Evolutionary conservation across 2,797 vertebrate genomes (phyloP).

Genomic region (Echeneis naucrates): DNA sequence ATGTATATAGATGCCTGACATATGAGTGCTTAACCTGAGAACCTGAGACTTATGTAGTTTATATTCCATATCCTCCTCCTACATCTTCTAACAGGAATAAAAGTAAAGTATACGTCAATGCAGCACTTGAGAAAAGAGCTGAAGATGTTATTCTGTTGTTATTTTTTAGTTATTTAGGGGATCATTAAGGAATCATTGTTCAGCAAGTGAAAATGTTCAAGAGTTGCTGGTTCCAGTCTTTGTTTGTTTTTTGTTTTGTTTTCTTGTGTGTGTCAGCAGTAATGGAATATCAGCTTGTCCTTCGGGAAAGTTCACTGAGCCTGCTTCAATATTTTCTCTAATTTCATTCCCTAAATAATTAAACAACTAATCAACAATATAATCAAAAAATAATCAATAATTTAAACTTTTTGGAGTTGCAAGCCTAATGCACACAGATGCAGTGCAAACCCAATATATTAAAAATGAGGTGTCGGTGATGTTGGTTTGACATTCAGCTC

Average conservation of each 20-base stretch:
- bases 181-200: neutral
- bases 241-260: neutral
- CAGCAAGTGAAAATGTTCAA: neutral
- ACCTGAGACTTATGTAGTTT: neutral
- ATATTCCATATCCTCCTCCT: too few species aligned
- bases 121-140: neutral
- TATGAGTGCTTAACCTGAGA: neutral
- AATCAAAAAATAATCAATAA: slow-evolving; percentile 17
- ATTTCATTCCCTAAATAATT: slow-evolving; percentile 19
- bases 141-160: neutral
- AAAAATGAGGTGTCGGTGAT: slow-evolving; percentile 9
- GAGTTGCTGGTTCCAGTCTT: neutral
- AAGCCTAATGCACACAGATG: neutral
- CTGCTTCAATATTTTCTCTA: neutral
- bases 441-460: slow-evolving; percentile 6
- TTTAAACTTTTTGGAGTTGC: slow-evolving; percentile 13
- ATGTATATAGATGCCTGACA: neutral
- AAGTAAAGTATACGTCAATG: neutral
- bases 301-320: neutral
- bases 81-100: neutral
- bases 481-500: slow-evolving; percentile 35
- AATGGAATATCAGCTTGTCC: neutral
- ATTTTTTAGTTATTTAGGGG: neutral
- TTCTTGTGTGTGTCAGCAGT: neutral
- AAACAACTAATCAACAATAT: slow-evolving; percentile 16